Evolutionary conservation across 1,140 invertebrate genomes (phyloP), one percentile per base, ranked within the genome.

Genomic region (Drosophila quadrilineata): DNA sequence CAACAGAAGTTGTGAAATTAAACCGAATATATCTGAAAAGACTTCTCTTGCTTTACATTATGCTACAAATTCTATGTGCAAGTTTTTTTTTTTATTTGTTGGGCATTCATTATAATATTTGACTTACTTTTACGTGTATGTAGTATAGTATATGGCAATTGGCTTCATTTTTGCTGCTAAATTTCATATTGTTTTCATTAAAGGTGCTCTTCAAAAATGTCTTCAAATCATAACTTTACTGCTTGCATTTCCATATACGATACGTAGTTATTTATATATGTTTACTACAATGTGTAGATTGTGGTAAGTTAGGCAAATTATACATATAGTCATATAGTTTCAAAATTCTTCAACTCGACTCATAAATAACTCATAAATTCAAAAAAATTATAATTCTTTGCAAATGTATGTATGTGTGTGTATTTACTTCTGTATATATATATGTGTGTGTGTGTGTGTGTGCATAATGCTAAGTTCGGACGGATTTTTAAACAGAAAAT

Each of bases 401-500:
- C 63, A 31, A 16, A 16, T 58, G 56, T 40, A 24, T 46, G 66
- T 50, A 40, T 12, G 19, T 46, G 43, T 57, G 33, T 66, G 45
- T n/a, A n/a, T n/a, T n/a, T n/a, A n/a, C n/a, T n/a, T n/a, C n/a
- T n/a, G n/a, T n/a, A n/a, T n/a, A n/a, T n/a, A n/a, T n/a, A n/a
- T n/a, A n/a, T 45, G 40, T 70, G 45, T 26, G 31, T 72, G 21
- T 68, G 40, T 58, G 31, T 64, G 52, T 40, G 36, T 67, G 35
- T 65, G 54, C 71, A 76, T 79, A 74, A 80, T 74, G 65, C 79
- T 84, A 85, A 74, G 63, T 85, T 75, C 79, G 79, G 79, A 85
- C 79, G 79, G 79, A 85, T 85, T 85, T 79, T 63, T 85, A 85
- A 84, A 86, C 60, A 56, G 65, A 84, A 84, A 73, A 57, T 50